Evolutionary conservation across 2,888 invertebrate species (phyloP), one percentile per base, ranked within the genome.

Genomic region (Macrosoma leucophasiata): DNA sequence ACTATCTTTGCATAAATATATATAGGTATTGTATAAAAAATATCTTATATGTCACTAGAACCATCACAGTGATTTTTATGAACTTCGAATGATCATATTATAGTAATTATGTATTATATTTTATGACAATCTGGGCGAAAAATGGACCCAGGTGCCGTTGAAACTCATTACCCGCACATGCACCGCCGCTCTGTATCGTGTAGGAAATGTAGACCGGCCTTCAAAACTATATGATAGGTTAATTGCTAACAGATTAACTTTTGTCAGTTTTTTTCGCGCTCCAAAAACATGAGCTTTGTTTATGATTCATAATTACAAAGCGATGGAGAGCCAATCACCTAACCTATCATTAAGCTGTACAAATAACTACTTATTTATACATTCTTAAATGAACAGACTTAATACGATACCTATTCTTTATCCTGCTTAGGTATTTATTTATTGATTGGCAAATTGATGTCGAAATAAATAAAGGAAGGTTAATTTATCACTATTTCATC

Each of bases 281-380:
- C 55, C 52, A 50, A 59, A 63, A 66, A 57, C 60, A 56, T 58
- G 55, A 58, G 58, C 62, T 67, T 75, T 76, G 76, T 81, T 79
- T 79, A 79, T 74, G 74, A 72, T 75, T 68, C 73, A 68, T 82
- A 82, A 81, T 82, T 81, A 81, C 69, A 71, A 77, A 67, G 61
- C 67, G 59, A 54, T 58, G 62, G 60, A 61, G 62, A 76, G 62
- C 62, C 76, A 78, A 81, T 81, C 78, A 73, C 66, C 63, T 34
- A 69, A 69, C 81, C 81, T 66, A 68, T 79, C 74, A 82, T 82
- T 84, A 82, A 66, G 57, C 56, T 76, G 67, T 73, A 64, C 76
- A 81, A 81, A 81, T 81, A 84, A 77, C 73, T 72, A 71, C 67
- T 70, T 70, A 74, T 64, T 71, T 68, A 70, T 67, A 65, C 57